A percentile compares a stretch with the other conserved stretches of the same genome.
Evolutionary conservation across 2,888 invertebrate genomes (phyloP).

Genomic region (Drosophila phalerata): DNA sequence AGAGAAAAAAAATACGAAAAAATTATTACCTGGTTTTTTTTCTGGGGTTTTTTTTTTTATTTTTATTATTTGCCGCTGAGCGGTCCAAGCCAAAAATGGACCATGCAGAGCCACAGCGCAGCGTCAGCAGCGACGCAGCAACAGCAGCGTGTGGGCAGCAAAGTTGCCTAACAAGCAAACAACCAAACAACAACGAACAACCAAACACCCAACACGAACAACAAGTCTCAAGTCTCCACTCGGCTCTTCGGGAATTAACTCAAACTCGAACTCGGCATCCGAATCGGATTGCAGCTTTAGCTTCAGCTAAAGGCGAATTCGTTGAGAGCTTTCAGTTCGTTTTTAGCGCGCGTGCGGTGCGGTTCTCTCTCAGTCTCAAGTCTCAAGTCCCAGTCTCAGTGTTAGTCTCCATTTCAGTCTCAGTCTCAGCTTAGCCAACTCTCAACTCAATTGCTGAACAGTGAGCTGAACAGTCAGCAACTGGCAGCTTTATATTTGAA

Average conservation of each 20-base stretch:
- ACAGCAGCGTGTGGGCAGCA: slow-evolving; percentile 77
- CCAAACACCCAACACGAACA: slow-evolving; percentile 29
- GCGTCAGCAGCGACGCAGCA: slow-evolving; percentile 40
- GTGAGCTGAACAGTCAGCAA: slow-evolving; percentile 38
- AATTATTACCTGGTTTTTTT: slow-evolving; percentile 56
- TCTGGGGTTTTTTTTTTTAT: not conserved
- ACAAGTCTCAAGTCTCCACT: slow-evolving; percentile 62
- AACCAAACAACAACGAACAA: slow-evolving; percentile 27
- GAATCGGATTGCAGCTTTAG: slow-evolving; percentile 30
- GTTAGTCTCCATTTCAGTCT: slow-evolving; percentile 29
- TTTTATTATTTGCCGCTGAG: slow-evolving; percentile 44
- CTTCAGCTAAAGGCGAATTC: slow-evolving; percentile 42
- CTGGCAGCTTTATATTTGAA: slow-evolving; percentile 31
- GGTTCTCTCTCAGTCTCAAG: slow-evolving; percentile 66
- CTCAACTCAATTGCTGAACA: slow-evolving; percentile 46
- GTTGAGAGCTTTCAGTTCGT: slow-evolving; percentile 73
- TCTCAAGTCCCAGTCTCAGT: slow-evolving; percentile 21
- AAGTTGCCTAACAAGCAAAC: slow-evolving; percentile 77
- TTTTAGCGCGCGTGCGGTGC: slow-evolving; percentile 82
- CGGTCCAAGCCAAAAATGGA: slow-evolving; percentile 81
- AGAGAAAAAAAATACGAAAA: slow-evolving; percentile 36
- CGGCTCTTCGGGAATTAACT: slow-evolving; percentile 24
- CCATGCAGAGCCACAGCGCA: slow-evolving; percentile 55
- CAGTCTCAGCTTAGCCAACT: slow-evolving; percentile 13
- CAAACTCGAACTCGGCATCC: slow-evolving; percentile 57